These are phyloP conservation scores for Caenorhabditis sp. DNA, from an alignment of 2,888 invertebrate genomes.

Conservation along the genomic window DNA sequence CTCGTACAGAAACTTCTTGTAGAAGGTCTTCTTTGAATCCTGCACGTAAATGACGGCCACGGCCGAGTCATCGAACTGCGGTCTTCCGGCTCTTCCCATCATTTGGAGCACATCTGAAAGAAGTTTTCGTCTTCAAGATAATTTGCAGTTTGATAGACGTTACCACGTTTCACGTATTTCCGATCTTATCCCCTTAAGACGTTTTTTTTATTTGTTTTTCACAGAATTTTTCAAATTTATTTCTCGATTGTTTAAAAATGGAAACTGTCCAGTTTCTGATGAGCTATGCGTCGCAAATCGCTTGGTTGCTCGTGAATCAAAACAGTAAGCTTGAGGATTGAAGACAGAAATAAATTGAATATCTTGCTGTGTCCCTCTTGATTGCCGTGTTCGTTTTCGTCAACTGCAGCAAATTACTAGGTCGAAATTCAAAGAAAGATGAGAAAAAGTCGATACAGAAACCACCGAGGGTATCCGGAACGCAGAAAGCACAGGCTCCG, in stretches of 20 bases:
- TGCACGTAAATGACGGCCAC: conserved; percentile 86
- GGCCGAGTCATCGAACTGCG: conserved; percentile 94
- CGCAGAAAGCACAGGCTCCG: not conserved
- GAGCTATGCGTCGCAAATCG: not conserved
- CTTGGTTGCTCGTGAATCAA: not conserved
- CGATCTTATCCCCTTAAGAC: too few relatives aligned
- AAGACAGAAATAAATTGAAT: not conserved
- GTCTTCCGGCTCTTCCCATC: conserved; percentile 99
- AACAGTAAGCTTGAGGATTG: not conserved
- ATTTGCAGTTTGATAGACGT: too few relatives aligned
- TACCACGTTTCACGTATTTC: too few relatives aligned
- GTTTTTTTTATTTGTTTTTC: not conserved
- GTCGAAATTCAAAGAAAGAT: too few relatives aligned
- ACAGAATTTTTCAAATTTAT: not conserved
- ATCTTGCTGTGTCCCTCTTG: not conserved
- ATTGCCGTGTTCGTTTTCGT: not conserved
- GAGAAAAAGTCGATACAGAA: too few relatives aligned
- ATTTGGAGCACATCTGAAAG: conserved; percentile 93
- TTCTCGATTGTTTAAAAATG: not conserved
- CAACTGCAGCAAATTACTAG: conserved; percentile 5
- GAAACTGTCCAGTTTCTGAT: not conserved
- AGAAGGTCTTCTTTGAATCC: conserved; percentile 94
- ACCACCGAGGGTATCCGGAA: too few relatives aligned
- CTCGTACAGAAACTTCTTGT: conserved; percentile 98
- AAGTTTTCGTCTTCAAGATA: not conserved